A percentile compares a stretch with the other conserved stretches of the same genome.
These are phyloP conservation scores for Pocota personata DNA, from an alignment of 2,888 invertebrate genomes.

Conservation along the genomic window DNA sequence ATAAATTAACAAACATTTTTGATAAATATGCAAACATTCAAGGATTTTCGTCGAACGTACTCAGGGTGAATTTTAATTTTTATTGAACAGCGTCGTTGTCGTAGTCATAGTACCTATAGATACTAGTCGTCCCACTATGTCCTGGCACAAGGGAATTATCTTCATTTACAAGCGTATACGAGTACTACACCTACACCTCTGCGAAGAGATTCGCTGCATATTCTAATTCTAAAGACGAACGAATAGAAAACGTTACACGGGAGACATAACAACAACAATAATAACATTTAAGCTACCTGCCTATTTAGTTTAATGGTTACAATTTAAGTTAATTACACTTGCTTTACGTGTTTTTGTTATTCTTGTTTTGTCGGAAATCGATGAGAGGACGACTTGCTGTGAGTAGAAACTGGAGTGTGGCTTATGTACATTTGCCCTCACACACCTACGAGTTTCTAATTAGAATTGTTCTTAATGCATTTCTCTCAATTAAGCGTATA, in stretches of 20 bases:
- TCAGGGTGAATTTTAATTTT: conserved; percentile 73
- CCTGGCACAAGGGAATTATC: conserved; percentile 28
- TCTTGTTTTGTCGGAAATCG: conserved; percentile 4
- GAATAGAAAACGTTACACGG: conserved; percentile 24
- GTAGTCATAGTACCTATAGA: background rate
- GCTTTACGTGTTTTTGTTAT: conserved; percentile 52
- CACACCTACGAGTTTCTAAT: conserved; percentile 51
- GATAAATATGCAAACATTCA: conserved; percentile 74
- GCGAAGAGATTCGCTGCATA: conserved; percentile 9
- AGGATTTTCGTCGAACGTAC: conserved; percentile 69
- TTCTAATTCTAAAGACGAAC: conserved; percentile 54
- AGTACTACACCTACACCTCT: background rate
- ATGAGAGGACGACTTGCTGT: background rate
- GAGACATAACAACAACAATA: conserved; percentile 76
- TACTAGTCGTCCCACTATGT: background rate
- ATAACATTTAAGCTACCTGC: conserved; percentile 81
- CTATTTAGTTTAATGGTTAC: conserved; percentile 82
- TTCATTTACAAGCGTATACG: conserved; percentile 22
- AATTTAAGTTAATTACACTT: conserved; percentile 81
- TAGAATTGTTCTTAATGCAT: conserved; percentile 53
- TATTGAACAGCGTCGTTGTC: conserved; percentile 62
- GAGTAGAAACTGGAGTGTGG: background rate
- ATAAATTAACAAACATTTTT: conserved; percentile 73
- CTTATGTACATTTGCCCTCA: background rate
- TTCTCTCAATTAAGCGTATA: conserved; percentile 45